A percentile compares a stretch with the other conserved stretches of the same genome.
Evolutionary conservation across 2,888 invertebrate genomes (phyloP).

Genomic region (Chrysotoxum bicinctum): DNA sequence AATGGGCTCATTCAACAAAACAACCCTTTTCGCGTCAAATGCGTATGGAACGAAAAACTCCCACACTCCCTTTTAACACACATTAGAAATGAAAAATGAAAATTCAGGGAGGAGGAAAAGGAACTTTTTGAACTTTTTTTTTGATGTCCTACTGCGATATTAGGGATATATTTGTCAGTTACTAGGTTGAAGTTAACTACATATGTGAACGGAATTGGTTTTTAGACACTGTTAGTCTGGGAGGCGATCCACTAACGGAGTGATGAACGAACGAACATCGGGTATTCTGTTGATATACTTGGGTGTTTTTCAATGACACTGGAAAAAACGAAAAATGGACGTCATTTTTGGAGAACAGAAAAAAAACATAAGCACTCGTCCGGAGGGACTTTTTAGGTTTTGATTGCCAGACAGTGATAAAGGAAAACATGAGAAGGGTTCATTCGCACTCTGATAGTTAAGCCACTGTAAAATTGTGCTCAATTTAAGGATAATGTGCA

Average conservation of each 20-base stretch:
- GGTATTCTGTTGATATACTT: constrained; percentile 50
- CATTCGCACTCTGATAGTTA: constrained; percentile 59
- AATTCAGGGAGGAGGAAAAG: not conserved
- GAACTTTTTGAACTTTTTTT: constrained; percentile 19
- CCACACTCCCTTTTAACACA: constrained; percentile 15
- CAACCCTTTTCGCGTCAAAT: constrained; percentile 58
- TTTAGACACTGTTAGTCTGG: not conserved
- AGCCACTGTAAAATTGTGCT: constrained; percentile 67
- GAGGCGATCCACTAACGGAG: constrained; percentile 32
- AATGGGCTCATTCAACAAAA: constrained; percentile 60
- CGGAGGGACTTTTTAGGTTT: constrained; percentile 13
- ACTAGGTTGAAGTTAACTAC: constrained; percentile 57
- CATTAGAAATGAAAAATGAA: constrained; percentile 67
- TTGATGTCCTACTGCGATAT: constrained; percentile 55
- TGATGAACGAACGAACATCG: constrained; percentile 61
- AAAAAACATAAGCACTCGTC: constrained; percentile 4
- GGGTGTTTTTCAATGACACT: constrained; percentile 36
- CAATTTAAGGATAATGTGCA: constrained; percentile 64
- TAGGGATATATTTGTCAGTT: constrained; percentile 68
- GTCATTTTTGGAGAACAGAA: constrained; percentile 9
- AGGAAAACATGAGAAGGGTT: constrained; percentile 68
- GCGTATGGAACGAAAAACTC: not conserved
- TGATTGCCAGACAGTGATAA: constrained; percentile 67
- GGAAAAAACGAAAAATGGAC: constrained; percentile 26
- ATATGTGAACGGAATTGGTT: constrained; percentile 60